A percentile compares a stretch with the other conserved stretches of the same genome.
These are phyloP conservation scores for Torymus auratus DNA, from an alignment of 2,888 invertebrate species.

Conservation along the genomic window DNA sequence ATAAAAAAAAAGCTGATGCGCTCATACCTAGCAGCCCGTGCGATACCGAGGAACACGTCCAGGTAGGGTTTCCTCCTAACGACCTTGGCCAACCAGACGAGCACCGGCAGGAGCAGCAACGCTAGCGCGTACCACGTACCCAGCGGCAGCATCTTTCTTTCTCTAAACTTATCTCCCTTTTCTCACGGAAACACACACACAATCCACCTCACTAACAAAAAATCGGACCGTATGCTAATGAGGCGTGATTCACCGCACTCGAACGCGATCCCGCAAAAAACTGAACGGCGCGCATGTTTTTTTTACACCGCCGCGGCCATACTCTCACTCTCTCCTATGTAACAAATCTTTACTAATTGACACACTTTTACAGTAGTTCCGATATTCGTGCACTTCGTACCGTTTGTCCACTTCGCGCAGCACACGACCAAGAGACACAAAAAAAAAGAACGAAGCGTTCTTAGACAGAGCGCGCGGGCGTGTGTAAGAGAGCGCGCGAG, in stretches of 20 bases:
- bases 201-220: too few relatives aligned
- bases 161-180: neutral
- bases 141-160: constrained; percentile 60
- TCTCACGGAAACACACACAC: too few relatives aligned
- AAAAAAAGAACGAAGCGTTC: too few relatives aligned
- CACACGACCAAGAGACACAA: too few relatives aligned
- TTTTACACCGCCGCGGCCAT: too few relatives aligned
- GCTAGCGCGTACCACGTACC: constrained; percentile 60
- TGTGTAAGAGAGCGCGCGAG: too few relatives aligned
- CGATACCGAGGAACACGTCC: constrained; percentile 53
- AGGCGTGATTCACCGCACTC: neutral
- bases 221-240: neutral
- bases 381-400: too few relatives aligned
- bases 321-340: too few relatives aligned
- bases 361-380: too few relatives aligned
- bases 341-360: too few relatives aligned
- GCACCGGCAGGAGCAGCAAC: constrained; percentile 62
- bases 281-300: neutral
- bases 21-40: constrained; percentile 61
- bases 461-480: too few relatives aligned
- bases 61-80: constrained; percentile 57
- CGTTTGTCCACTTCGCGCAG: too few relatives aligned
- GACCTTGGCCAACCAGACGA: constrained; percentile 62
- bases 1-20: neutral
- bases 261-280: constrained; percentile 6